A percentile compares a stretch with the other conserved stretches of the same genome.
phyloP scores from a whole-genome alignment of 2,797 vertebrate genomes.

The Vultur gryphus region DNA sequence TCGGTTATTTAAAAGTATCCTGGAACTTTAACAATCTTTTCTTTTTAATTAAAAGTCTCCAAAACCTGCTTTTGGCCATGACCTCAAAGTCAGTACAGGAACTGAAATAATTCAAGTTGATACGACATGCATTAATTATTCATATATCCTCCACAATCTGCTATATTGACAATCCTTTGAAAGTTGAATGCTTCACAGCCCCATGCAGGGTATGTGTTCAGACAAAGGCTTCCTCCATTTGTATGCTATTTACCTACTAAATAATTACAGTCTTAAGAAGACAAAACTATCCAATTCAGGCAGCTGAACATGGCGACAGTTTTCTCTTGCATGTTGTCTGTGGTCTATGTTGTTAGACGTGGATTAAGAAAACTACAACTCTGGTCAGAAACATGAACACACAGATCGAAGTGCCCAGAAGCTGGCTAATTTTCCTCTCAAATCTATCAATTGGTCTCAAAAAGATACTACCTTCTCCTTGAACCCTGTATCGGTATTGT shows the following conservation, averaged over 20 bases:
- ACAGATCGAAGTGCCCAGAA: neutral
- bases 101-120: neutral
- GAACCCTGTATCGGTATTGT: neutral
- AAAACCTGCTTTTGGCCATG: neutral
- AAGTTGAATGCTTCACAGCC: neutral
- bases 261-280: neutral
- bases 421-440: neutral
- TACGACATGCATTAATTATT: neutral
- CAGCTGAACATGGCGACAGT: neutral
- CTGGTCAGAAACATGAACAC: neutral
- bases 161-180: neutral
- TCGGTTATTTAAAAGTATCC: neutral
- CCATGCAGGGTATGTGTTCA: neutral
- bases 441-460: neutral
- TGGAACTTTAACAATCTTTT: neutral
- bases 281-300: neutral
- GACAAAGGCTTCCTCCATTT: neutral
- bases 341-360: neutral
- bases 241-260: neutral
- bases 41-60: neutral
- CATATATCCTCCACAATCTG: neutral
- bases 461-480: neutral
- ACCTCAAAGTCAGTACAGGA: neutral
- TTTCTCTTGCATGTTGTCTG: neutral
- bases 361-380: neutral